phyloP scores from a whole-genome alignment of 2,113 vertebrate genomes.

The Carlito syrichta region DNA sequence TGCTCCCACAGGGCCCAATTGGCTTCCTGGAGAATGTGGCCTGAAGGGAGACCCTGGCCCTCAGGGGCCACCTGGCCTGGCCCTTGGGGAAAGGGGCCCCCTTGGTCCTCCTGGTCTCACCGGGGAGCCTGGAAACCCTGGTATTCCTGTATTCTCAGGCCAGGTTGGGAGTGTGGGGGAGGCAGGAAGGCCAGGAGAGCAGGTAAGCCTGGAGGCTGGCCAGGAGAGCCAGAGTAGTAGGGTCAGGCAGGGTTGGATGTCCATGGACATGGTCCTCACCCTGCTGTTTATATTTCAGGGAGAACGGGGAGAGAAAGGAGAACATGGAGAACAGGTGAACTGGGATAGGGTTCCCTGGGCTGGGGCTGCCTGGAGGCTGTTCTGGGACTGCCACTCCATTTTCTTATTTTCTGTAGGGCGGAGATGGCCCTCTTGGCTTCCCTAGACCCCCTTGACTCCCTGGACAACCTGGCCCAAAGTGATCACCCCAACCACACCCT shows the following conservation, averaged over 20 bases:
- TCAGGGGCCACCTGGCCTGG: slow-evolving; percentile 89
- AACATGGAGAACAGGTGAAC: slow-evolving; percentile 90
- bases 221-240: slow-evolving; percentile 66
- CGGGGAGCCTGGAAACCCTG: slow-evolving; percentile 94
- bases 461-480: slow-evolving; percentile 64
- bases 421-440: slow-evolving; percentile 61
- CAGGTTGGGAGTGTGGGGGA: slow-evolving; percentile 90
- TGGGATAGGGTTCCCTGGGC: not conserved
- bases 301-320: slow-evolving; percentile 89
- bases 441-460: slow-evolving; percentile 62
- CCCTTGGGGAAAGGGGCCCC: slow-evolving; percentile 89
- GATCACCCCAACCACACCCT: not conserved
- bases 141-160: slow-evolving; percentile 94
- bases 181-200: slow-evolving; percentile 90
- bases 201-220: slow-evolving; percentile 81
- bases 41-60: slow-evolving; percentile 87
- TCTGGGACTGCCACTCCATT: not conserved
- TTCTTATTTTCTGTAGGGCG: slow-evolving; percentile 59
- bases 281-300: slow-evolving; percentile 82
- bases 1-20: slow-evolving; percentile 84
- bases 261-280: rapidly evolving
- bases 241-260: rapidly evolving
- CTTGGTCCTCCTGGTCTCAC: slow-evolving; percentile 88
- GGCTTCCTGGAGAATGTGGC: slow-evolving; percentile 92
- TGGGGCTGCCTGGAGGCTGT: rapidly evolving